Percentiles rank a stretch among this genome's conserved stretches.
Conservation (phyloP, 2,797 vertebrate genomes). For the Chloroceryle amazona region DNA sequence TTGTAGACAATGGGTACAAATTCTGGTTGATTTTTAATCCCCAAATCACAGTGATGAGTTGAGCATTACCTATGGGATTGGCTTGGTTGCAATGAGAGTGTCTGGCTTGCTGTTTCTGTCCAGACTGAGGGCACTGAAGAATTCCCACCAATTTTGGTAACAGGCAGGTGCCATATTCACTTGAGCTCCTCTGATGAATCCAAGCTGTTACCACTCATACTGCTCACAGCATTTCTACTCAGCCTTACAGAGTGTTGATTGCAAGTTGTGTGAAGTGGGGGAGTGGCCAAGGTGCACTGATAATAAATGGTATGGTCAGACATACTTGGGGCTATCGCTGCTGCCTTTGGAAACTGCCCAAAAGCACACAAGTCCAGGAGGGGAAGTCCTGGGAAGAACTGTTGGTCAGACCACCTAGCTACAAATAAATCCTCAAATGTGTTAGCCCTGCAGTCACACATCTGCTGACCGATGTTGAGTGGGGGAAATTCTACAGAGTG, state of each 20-base stretch:
- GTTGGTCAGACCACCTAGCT: constrained; percentile 4
- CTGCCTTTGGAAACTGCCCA: background rate
- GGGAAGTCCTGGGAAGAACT: background rate
- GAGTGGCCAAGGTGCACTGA: background rate
- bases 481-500: background rate
- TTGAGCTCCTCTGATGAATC: background rate
- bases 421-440: background rate
- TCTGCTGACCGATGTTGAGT: background rate
- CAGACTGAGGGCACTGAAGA: background rate
- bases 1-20: background rate
- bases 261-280: accelerated
- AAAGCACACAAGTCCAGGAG: background rate
- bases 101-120: background rate
- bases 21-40: background rate
- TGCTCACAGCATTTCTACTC: background rate
- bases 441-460: constrained; percentile 17
- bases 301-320: background rate
- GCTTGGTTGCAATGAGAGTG: background rate
- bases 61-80: background rate
- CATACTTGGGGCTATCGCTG: background rate
- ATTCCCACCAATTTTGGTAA: background rate
- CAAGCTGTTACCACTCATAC: background rate
- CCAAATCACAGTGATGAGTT: background rate
- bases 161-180: background rate
- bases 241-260: background rate